Percentiles rank a stretch among this genome's conserved stretches.
These are phyloP conservation scores for Lates calcarifer DNA, from an alignment of 2,113 vertebrate species.

Conservation along the genomic window DNA sequence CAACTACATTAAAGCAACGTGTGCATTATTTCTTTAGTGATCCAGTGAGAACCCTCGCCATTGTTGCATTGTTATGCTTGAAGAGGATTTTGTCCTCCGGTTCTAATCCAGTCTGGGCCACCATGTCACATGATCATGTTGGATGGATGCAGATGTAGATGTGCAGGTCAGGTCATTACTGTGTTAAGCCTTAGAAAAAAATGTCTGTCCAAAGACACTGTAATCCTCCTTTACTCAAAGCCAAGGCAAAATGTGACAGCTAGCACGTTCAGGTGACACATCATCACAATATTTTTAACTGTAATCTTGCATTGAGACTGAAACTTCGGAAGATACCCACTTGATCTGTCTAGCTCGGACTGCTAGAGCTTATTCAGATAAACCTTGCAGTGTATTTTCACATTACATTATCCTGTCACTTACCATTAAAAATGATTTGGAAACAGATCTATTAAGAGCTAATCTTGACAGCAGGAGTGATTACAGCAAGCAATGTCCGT, in stretches of 20 bases:
- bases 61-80: conserved; percentile 4
- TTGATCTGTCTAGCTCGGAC: too few species aligned
- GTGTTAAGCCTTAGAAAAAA: conserved; percentile 24
- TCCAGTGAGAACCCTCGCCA: not conserved
- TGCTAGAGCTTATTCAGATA: too few species aligned
- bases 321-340: too few species aligned
- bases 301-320: too few species aligned
- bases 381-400: too few species aligned
- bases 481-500: not conserved
- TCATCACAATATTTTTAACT: too few species aligned
- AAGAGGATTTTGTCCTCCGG: conserved; percentile 23
- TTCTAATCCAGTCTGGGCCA: conserved; percentile 46
- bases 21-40: not conserved
- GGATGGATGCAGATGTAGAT: conserved; percentile 27
- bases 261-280: not conserved
- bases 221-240: conserved; percentile 41
- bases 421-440: too few species aligned
- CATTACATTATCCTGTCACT: too few species aligned
- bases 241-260: not conserved
- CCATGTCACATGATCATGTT: conserved; percentile 30
- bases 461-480: not conserved
- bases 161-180: conserved; percentile 18
- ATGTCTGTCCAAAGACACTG: not conserved
- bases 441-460: not conserved
- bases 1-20: not conserved